Percentiles rank a stretch among this genome's conserved stretches.
Evolutionary conservation across 2,113 vertebrate genomes (phyloP).

Genomic region (Amblyopsis rosae): DNA sequence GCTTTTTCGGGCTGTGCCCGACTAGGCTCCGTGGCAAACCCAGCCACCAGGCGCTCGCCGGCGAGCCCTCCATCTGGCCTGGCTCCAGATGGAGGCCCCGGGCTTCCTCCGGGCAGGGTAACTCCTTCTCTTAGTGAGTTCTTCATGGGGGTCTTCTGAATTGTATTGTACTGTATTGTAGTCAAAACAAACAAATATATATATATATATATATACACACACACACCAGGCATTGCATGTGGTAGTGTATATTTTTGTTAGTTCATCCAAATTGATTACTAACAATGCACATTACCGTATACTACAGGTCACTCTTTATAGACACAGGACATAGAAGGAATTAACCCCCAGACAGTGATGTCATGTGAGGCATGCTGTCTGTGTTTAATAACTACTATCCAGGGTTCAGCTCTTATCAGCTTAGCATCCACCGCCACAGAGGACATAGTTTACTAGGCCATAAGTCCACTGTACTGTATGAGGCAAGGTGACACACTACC

Average conservation of each 20-base stretch:
- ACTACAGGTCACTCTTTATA: neutral
- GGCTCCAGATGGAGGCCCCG: too few relatives aligned
- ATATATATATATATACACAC: neutral
- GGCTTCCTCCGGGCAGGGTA: too few relatives aligned
- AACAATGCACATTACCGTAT: too few relatives aligned
- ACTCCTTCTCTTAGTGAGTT: too few relatives aligned
- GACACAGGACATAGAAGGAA: neutral
- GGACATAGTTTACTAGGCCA: slow-evolving; percentile 32
- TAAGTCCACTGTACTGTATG: neutral
- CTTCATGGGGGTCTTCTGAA: too few relatives aligned
- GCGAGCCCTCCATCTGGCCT: too few relatives aligned
- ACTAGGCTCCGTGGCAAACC: too few relatives aligned
- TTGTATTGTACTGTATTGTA: too few relatives aligned
- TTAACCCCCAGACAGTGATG: neutral
- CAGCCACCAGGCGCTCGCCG: too few relatives aligned
- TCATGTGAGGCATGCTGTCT: neutral
- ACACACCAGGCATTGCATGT: neutral
- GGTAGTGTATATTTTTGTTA: neutral
- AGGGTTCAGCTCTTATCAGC: slow-evolving; percentile 67
- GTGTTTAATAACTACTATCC: slow-evolving; percentile 36
- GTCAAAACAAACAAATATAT: neutral
- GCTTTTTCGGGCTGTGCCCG: too few relatives aligned
- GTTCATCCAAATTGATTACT: too few relatives aligned
- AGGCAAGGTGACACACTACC: slow-evolving; percentile 37
- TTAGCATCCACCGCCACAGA: slow-evolving; percentile 11